Percentiles rank a stretch among this genome's conserved stretches.
These are phyloP conservation scores for Eleutherodactylus coqui DNA, from an alignment of 2,797 vertebrate species.

Conservation along the genomic window DNA sequence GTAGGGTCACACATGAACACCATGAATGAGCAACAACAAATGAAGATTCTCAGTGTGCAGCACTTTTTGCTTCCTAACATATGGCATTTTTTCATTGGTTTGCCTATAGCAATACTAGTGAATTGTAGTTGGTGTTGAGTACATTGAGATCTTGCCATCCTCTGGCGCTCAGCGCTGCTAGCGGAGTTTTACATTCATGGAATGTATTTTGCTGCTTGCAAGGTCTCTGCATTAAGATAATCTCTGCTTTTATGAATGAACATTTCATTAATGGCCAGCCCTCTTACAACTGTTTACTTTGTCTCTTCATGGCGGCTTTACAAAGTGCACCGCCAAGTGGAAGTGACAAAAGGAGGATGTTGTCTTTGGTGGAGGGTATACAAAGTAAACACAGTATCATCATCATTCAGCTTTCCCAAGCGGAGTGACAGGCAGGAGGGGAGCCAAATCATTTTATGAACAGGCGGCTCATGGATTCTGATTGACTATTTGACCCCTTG, in stretches of 20 bases:
- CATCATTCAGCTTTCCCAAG: constrained; percentile 68
- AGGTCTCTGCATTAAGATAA: constrained; percentile 1
- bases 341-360: constrained; percentile 68
- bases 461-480: constrained; percentile 3
- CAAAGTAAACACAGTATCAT: constrained; percentile 66
- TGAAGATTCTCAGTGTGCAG: not conserved
- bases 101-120: no score
- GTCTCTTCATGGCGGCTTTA: constrained; percentile 61
- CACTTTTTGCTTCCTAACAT: not conserved
- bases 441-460: constrained; percentile 3
- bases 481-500: constrained; percentile 27
- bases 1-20: not conserved
- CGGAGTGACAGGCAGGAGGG: constrained; percentile 64
- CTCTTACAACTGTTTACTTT: constrained; percentile 61
- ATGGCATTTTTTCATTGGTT: not conserved
- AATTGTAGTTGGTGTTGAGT: not conserved
- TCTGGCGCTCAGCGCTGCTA: not conserved
- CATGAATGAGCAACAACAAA: not conserved
- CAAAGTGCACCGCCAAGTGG: constrained; percentile 61
- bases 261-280: constrained; percentile 18
- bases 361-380: constrained; percentile 66
- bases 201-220: constrained; percentile 13
- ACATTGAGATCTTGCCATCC: not conserved
- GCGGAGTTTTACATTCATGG: not conserved
- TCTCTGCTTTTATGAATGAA: constrained; percentile 32